Evolutionary conservation across 1,140 invertebrate genomes (phyloP).

Genomic region (Drosophila lowei): DNA sequence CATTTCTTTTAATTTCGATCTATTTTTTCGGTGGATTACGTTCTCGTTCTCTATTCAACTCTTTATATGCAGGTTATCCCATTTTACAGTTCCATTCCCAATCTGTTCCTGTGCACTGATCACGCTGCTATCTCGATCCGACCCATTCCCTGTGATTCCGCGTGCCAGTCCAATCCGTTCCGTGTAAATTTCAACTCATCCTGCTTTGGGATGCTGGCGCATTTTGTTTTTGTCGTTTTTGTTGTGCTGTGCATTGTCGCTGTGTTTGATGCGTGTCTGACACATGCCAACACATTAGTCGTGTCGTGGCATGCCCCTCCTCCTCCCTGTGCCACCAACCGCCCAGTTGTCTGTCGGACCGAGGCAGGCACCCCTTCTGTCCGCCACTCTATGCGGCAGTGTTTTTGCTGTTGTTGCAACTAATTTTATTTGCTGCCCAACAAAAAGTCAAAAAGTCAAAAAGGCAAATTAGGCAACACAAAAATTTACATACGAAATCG

Average conservation of each 20-base stretch:
- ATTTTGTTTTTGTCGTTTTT: slow-evolving; percentile 5
- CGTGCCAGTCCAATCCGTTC: too few relatives aligned
- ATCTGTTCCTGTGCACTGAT: too few relatives aligned
- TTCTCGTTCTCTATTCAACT: too few relatives aligned
- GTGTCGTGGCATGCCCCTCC: slow-evolving; percentile 34
- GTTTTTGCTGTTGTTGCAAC: slow-evolving; percentile 24
- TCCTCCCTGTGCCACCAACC: neutral
- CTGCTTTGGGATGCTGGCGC: slow-evolving; percentile 2
- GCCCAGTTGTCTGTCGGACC: slow-evolving; percentile 3
- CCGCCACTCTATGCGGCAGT: slow-evolving; percentile 13
- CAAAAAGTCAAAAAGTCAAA: slow-evolving; percentile 49
- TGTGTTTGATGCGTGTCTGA: slow-evolving; percentile 71
- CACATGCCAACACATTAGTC: slow-evolving; percentile 75
- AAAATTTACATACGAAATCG: slow-evolving; percentile 71
- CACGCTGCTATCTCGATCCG: too few relatives aligned
- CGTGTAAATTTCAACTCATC: slow-evolving; percentile 19
- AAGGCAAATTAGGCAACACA: slow-evolving; percentile 59
- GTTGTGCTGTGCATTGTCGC: slow-evolving; percentile 31
- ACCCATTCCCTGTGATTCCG: too few relatives aligned
- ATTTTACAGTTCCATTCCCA: too few relatives aligned
- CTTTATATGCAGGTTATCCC: too few relatives aligned
- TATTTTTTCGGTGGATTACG: too few relatives aligned
- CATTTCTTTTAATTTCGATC: too few relatives aligned
- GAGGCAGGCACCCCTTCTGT: neutral
- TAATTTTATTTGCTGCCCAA: slow-evolving; percentile 46